Evolutionary conservation across 2,113 vertebrate genomes (phyloP).

Genomic region (Callospermophilus lateralis): DNA sequence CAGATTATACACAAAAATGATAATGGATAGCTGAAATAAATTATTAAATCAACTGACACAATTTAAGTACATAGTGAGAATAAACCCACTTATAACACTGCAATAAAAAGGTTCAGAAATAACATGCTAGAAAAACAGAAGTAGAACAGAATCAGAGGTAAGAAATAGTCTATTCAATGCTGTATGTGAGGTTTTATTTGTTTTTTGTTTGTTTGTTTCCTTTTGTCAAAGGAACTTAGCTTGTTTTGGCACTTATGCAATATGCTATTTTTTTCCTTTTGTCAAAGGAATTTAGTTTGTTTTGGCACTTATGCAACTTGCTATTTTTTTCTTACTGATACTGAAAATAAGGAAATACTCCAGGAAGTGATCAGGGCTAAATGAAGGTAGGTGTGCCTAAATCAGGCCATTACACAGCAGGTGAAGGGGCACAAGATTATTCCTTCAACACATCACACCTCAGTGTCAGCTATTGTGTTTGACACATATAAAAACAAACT

Average conservation of each 20-base stretch:
- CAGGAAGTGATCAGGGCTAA: conserved; percentile 13
- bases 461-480: not conserved
- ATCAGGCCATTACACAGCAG: not conserved
- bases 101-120: not conserved
- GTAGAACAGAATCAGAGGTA: not conserved
- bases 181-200: not conserved
- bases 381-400: not conserved
- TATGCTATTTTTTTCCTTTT: not conserved
- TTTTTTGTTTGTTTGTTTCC: not conserved
- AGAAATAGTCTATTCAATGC: not conserved
- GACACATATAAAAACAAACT: not conserved
- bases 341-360: conserved; percentile 34
- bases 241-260: not conserved
- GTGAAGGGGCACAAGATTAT: not conserved
- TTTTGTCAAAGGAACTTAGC: not conserved
- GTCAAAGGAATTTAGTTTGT: not conserved
- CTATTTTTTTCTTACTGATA: not conserved
- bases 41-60: not conserved
- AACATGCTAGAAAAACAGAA: not conserved
- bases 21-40: not conserved
- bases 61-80: not conserved
- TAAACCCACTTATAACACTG: not conserved
- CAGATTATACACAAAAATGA: not conserved
- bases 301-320: not conserved
- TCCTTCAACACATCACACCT: not conserved